These are phyloP conservation scores for Hartigia nigra DNA, from an alignment of 2,888 invertebrate species.

Conservation along the genomic window DNA sequence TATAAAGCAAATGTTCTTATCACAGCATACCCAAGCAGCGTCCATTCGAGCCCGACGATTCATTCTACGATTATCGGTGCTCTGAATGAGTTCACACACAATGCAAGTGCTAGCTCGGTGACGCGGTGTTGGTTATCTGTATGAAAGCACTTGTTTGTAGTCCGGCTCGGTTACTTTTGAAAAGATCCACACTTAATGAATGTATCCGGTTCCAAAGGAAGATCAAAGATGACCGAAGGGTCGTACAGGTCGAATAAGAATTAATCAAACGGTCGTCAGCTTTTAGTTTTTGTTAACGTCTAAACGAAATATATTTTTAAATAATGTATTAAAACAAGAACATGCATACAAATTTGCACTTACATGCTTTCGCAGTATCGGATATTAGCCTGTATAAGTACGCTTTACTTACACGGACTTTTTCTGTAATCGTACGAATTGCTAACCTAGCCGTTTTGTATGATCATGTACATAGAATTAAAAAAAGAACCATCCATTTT, in stretches of 20 bases:
- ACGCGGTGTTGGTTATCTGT: conserved; percentile 4
- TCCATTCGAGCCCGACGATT: conserved; percentile 2
- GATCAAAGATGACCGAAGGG: conserved; percentile 41
- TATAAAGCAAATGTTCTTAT: conserved; percentile 29
- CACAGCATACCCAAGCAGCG: not conserved
- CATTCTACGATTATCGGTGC: conserved; percentile 11
- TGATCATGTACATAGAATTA: not conserved
- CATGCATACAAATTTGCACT: not conserved
- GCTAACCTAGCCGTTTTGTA: not conserved
- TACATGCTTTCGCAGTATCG: not conserved
- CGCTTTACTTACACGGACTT: not conserved
- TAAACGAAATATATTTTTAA: not conserved
- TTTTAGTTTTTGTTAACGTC: not conserved
- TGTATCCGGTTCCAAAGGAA: conserved; percentile 46
- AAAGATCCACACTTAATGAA: conserved; percentile 38
- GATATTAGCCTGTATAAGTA: not conserved
- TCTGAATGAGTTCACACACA: conserved; percentile 12
- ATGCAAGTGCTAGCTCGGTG: not conserved
- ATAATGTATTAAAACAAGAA: not conserved
- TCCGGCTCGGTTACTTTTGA: conserved; percentile 13
- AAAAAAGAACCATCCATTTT: too few species aligned
- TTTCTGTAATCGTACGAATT: not conserved
- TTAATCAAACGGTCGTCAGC: not conserved
- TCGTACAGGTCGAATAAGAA: conserved; percentile 9
- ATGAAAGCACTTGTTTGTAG: conserved; percentile 26